Evolutionary conservation across 1,140 invertebrate genomes (phyloP).

Genomic region (Saccostrea echinata): DNA sequence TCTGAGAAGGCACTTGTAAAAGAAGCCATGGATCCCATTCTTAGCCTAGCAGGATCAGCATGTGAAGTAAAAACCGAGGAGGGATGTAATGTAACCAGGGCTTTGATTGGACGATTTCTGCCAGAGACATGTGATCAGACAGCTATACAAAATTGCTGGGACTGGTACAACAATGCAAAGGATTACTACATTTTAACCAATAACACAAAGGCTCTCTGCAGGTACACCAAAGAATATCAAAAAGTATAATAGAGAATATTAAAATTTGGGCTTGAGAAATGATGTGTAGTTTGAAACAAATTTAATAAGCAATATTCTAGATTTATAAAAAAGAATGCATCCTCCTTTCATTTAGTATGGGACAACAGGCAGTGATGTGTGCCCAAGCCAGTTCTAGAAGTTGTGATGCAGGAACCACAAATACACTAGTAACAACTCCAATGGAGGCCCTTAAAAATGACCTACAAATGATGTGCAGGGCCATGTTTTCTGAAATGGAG

Average conservation of each 20-base stretch:
- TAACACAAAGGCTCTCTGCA: constrained; percentile 24
- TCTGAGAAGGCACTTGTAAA: constrained; percentile 3
- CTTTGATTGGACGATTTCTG: background rate
- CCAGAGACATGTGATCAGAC: constrained; percentile 12
- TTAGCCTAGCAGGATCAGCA: background rate
- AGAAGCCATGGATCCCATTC: constrained; percentile 13
- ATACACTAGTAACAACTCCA: background rate
- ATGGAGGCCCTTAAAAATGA: background rate
- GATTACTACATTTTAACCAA: background rate
- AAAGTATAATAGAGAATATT: too few species aligned
- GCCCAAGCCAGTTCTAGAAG: background rate
- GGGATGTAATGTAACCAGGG: constrained; percentile 20
- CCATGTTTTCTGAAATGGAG: background rate
- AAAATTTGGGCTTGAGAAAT: too few species aligned
- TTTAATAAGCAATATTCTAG: too few species aligned
- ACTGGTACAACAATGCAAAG: constrained; percentile 12
- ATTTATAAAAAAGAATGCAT: background rate
- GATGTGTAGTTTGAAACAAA: too few species aligned
- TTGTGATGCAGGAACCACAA: background rate
- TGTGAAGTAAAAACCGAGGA: constrained; percentile 8
- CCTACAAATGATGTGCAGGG: background rate
- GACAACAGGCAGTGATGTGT: constrained; percentile 5
- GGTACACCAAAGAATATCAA: background rate
- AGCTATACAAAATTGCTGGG: background rate
- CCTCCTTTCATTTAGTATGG: background rate